Base-by-base conservation (phyloP, 2,888 invertebrate genomes). In the Gibbula magus region DNA sequence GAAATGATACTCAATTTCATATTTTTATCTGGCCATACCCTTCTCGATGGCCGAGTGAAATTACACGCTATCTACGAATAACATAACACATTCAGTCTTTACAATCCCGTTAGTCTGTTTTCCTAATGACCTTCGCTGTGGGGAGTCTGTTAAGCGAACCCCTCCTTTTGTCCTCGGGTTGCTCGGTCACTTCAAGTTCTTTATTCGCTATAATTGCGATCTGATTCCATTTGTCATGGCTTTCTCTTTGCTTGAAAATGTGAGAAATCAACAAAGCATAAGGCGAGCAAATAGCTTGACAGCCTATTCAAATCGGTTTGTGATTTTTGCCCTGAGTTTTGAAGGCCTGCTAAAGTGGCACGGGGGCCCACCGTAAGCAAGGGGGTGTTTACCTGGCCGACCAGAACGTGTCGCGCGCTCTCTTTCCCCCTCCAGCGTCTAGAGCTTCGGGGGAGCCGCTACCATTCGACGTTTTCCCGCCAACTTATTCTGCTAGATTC, bases 321-420 rank as follows among this genome's bases (percentile, higher is more conserved):
- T 56, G 78, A 82, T 79, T 79, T 82, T 66, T 75, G 54, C 74
- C 66, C 77, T 54, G 56, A 73, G 75, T 75, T 79, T 61, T 45
- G 78, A 75, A 35, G 76, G 54, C 20, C 75, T 67, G 82, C 75
- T 74, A 79, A 67, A 79, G 81, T 81, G 82, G 81, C 77, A 82
- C 82, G 81, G 73, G 18, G 73, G 75, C 53, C 66, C 79, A 79
- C 84, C 79, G 79, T 73, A 81, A 84, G 81, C 80, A 77, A 66
- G 52, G 66, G 80, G 52, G 70, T 84, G 81, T 84, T 84, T 84
- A 82, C 77, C 61, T 54, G 78, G 52, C 77, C 79, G 77, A 77
- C 77, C 67, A 75, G 73, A 79, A 83, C 83, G 83, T 83, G 83
- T 81, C 79, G 51, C 53, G 66, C 75, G 39, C 16, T 13, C 66